A percentile compares a stretch with the other conserved stretches of the same genome.
These are phyloP conservation scores for Aporophyla lueneburgensis DNA, from an alignment of 2,888 invertebrate genomes.

Conservation along the genomic window DNA sequence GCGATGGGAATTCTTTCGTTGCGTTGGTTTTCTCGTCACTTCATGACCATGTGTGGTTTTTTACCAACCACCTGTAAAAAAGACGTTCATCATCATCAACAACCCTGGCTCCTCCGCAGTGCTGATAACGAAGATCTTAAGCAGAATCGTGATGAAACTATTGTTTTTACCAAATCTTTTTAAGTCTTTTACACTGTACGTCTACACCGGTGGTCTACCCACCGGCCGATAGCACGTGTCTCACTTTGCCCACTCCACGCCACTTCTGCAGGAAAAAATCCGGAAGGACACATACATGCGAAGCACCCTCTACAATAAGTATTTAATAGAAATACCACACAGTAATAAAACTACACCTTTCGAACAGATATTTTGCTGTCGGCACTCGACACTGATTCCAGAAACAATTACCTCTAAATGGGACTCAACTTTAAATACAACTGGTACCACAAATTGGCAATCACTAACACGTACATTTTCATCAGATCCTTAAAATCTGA, in stretches of 20 bases:
- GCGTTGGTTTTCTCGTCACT: not conserved
- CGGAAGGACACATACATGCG: constrained; percentile 71
- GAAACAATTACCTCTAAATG: not conserved
- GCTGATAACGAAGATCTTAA: not conserved
- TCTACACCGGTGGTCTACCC: constrained; percentile 46
- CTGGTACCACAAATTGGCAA: too few species aligned
- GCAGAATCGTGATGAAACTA: not conserved
- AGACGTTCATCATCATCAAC: too few species aligned
- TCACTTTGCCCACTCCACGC: constrained; percentile 17
- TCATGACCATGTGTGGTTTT: not conserved
- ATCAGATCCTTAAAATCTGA: too few species aligned
- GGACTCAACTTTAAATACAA: not conserved
- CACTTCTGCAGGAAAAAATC: constrained; percentile 65
- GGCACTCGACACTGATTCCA: not conserved
- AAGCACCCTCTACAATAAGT: not conserved
- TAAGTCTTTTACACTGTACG: not conserved
- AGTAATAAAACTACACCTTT: not conserved
- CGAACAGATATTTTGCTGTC: not conserved
- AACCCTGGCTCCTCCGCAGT: not conserved
- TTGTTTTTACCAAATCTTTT: not conserved
- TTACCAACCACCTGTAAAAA: too few species aligned
- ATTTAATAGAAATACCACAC: constrained; percentile 8
- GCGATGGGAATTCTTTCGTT: too few species aligned
- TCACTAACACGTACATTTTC: too few species aligned
- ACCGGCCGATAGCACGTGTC: constrained; percentile 53